Evolutionary conservation across 2,888 invertebrate genomes (phyloP).

Genomic region (Blera fallax): DNA sequence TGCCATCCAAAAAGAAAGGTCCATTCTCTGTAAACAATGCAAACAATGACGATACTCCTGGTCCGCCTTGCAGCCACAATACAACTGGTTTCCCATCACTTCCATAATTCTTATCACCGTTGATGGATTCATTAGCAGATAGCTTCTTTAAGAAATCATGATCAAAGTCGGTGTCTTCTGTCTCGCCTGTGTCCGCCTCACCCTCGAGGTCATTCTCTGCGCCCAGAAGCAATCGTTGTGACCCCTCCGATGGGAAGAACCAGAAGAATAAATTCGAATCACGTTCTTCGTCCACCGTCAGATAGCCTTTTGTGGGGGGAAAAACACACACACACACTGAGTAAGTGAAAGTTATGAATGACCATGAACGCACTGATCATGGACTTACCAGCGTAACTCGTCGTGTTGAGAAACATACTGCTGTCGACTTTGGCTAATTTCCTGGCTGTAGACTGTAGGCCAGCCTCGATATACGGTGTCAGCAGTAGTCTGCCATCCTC

Average conservation of each 20-base stretch:
- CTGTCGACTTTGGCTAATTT: conserved; percentile 77
- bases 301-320: conserved; percentile 78
- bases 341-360: conserved; percentile 47
- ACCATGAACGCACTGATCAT: not conserved
- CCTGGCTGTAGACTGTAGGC: conserved; percentile 71
- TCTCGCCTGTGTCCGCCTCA: conserved; percentile 82
- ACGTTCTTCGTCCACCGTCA: conserved; percentile 88
- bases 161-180: conserved; percentile 76
- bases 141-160: conserved; percentile 84
- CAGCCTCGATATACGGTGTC: conserved; percentile 80
- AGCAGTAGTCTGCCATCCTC: conserved; percentile 78
- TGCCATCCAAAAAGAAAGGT: conserved; percentile 84
- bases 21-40: conserved; percentile 85
- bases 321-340: not conserved
- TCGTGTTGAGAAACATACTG: conserved; percentile 79
- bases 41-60: conserved; percentile 84
- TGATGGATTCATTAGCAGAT: conserved; percentile 53
- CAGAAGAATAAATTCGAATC: conserved; percentile 92
- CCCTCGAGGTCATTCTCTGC: conserved; percentile 82
- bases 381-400: conserved; percentile 82
- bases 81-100: conserved; percentile 82
- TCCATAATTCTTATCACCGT: conserved; percentile 47
- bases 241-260: conserved; percentile 86
- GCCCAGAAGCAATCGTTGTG: conserved; percentile 79
- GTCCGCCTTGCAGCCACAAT: conserved; percentile 85